Evolutionary conservation across 1,140 invertebrate genomes (phyloP), one percentile per base, ranked within the genome.

Genomic region (Galendromus occidentalis): DNA sequence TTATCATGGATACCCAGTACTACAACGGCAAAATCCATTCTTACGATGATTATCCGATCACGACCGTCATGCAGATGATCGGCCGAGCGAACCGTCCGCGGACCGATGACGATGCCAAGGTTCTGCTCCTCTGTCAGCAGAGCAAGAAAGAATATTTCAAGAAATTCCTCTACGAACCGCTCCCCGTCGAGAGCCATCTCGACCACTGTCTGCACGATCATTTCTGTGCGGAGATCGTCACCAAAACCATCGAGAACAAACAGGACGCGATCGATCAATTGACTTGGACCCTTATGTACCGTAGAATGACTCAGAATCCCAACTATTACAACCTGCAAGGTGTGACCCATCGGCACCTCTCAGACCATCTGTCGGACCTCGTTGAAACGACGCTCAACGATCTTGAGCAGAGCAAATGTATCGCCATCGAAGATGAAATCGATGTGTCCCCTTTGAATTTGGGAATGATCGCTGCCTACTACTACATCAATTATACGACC

Each of bases 391-490:
- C 96, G 0, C 78, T 99, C 0, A 85, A 82, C 68, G 94, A 99
- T 74, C 77, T 99, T 67, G 93, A 98, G 75, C 90, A 96, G 74
- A 93, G 91, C 0, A 96, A 98, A 76, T 99, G 96, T 75, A 96
- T 99, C 66, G 87, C 87, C 51, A 85, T 99, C 9, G 93, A 98
- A 76, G 93, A 99, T 71, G 95, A 98, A 68, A 93, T 98, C 83
- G 93, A 98, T 74, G 88, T 89, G 0, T 80, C 88, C 55, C 90
- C 95, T 0, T 79, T 99, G 0, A 99, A 99, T 79, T 78, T 99
- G 73, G 96, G 96, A 67, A 98, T 99, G 92, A 99, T 99, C 76
- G 94, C 95, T 1, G 92, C 94, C 0, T 99, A 99, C 75, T 99
- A 99, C 75, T 99, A 98, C 74, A 98, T 98, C 69, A 97, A 98